A percentile compares a stretch with the other conserved stretches of the same genome.
These are phyloP conservation scores for Grammomys surdaster DNA, from an alignment of 2,113 vertebrate genomes.

Conservation along the genomic window DNA sequence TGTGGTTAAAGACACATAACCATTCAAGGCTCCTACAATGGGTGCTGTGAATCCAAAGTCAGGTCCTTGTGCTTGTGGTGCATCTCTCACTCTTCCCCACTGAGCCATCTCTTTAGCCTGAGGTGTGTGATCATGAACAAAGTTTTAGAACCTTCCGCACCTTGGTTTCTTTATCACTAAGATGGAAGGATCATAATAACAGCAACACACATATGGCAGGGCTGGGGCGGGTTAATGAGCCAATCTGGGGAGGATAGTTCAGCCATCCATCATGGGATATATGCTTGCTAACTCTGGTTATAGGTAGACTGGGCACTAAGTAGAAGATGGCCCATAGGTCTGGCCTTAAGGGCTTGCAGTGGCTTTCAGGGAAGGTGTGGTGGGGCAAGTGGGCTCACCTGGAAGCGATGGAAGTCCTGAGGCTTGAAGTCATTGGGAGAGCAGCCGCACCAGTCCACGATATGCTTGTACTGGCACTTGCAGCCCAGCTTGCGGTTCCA, in stretches of 20 bases:
- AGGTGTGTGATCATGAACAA: not conserved
- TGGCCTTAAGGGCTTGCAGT: not conserved
- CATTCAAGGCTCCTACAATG: not conserved
- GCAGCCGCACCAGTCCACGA: constrained; percentile 99
- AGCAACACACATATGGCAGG: not conserved
- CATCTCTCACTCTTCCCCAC: not conserved
- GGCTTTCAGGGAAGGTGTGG: not conserved
- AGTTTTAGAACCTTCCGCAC: not conserved
- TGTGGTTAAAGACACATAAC: not conserved
- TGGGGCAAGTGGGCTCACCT: constrained; percentile 87
- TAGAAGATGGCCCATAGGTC: rapidly evolving
- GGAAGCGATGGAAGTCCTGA: constrained; percentile 96
- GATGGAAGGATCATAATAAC: not conserved
- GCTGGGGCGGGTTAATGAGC: not conserved
- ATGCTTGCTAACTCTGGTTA: not conserved
- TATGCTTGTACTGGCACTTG: constrained; percentile 99
- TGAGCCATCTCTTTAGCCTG: not conserved
- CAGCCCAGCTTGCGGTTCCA: constrained; percentile 99
- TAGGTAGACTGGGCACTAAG: rapidly evolving
- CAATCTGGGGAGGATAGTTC: rapidly evolving
- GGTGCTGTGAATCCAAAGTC: not conserved
- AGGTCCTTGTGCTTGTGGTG: not conserved
- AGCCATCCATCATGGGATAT: rapidly evolving
- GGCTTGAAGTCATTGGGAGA: constrained; percentile 99
- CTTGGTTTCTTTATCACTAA: not conserved